A percentile compares a stretch with the other conserved stretches of the same genome.
These are phyloP conservation scores for Apostichopus leukothele DNA, from an alignment of 53 echinoderm and acorn worm species.

Conservation along the genomic window DNA sequence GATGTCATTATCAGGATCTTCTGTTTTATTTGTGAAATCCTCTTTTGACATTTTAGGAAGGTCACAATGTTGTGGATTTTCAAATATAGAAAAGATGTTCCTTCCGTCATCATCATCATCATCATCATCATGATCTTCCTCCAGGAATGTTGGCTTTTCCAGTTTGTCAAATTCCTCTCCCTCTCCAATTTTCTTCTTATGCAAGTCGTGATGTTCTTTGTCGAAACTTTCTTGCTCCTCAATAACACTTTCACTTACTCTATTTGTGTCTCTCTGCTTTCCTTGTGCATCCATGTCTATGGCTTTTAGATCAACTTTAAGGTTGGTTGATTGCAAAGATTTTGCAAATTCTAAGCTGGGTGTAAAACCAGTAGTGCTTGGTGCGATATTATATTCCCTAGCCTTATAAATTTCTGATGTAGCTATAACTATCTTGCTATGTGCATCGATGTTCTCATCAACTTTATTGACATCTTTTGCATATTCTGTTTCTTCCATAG, in stretches of 20 bases:
- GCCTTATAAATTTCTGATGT: not conserved
- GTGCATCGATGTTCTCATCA: not conserved
- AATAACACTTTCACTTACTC: too few species aligned
- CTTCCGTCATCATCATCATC: constrained; percentile 11
- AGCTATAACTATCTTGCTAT: not conserved
- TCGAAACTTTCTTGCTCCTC: too few species aligned
- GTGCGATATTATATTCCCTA: not conserved
- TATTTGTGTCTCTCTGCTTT: too few species aligned
- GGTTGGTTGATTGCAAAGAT: too few species aligned
- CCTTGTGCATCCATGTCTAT: too few species aligned
- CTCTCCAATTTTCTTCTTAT: not conserved
- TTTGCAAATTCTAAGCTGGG: too few species aligned
- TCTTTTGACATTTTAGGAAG: not conserved
- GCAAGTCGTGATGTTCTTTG: not conserved
- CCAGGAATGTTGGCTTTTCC: not conserved
- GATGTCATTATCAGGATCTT: not conserved
- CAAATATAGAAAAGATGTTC: constrained; percentile 27
- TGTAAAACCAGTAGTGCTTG: too few species aligned
- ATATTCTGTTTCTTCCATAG: not conserved
- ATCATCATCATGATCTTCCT: not conserved
- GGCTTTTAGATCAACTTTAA: too few species aligned
- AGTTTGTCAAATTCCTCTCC: not conserved
- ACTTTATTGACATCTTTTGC: not conserved
- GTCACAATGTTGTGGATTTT: constrained; percentile 1
- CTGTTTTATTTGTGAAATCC: not conserved